Evolutionary conservation across 2,797 vertebrate genomes (phyloP).

Genomic region (Enteromius fasciolatus): DNA sequence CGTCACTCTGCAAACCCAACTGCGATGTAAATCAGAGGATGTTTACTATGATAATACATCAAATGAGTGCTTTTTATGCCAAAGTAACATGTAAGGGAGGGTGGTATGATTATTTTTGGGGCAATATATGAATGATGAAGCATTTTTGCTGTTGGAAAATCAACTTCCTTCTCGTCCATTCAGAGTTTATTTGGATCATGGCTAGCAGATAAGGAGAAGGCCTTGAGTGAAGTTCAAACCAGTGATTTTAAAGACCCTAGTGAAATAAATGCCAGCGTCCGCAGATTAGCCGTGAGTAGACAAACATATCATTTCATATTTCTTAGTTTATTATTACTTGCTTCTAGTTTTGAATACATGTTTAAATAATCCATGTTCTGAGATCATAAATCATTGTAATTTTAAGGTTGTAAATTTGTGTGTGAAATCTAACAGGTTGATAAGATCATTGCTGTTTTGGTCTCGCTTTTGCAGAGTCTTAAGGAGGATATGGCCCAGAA

Average conservation of each 20-base stretch:
- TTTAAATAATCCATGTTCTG: background rate
- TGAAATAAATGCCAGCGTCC: conserved; percentile 89
- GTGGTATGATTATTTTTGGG: background rate
- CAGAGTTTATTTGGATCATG: conserved; percentile 87
- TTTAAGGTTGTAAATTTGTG: background rate
- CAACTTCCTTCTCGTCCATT: background rate
- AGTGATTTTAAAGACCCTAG: conserved; percentile 87
- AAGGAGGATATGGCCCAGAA: conserved; percentile 97
- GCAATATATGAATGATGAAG: background rate
- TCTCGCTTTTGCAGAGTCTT: conserved; percentile 72
- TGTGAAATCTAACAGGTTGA: background rate
- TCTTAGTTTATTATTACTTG: background rate
- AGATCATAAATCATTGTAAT: background rate
- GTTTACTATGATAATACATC: background rate
- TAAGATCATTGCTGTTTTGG: background rate
- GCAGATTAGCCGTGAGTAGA: conserved; percentile 88
- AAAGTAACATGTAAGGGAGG: background rate
- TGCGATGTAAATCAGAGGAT: background rate
- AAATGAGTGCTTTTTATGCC: background rate
- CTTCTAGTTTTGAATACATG: background rate
- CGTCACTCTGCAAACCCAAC: background rate
- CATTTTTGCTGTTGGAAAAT: background rate
- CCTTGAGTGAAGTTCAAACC: conserved; percentile 88
- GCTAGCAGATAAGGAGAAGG: conserved; percentile 90
- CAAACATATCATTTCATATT: background rate